Base-by-base conservation (phyloP, 30 jellyfish, hydroid and myxozoan species). In the Turritopsis dohrnii region DNA sequence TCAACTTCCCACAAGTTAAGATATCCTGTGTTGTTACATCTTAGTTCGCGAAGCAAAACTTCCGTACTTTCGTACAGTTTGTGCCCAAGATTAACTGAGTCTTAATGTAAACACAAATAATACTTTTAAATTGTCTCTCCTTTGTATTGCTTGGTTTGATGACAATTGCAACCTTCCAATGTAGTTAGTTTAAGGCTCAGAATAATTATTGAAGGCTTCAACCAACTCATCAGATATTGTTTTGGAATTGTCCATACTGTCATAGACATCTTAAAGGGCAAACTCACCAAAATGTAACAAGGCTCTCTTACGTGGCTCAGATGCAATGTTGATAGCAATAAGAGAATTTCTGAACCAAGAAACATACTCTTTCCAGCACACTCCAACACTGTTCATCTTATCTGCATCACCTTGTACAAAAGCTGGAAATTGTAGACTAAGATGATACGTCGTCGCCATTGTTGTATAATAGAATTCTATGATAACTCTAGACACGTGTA, bases 121-220 rank as follows among this genome's bases (percentile, higher is more conserved):
- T n/a, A n/a, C n/a, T n/a, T n/a, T n/a, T 54, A n/a, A 54, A 54
- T 54, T 54, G 72, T 54, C n/a, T 54, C 72, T 16, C 72, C 72
- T 54, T 54, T n/a, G n/a, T 18, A 16, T 54, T 54, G 72, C 72
- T 16, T 54, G n/a, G 72, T 54, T 54, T 54, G 18, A 16, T 54
- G 72, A n/a, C 18, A 54, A n/a, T n/a, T n/a, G n/a, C n/a, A n/a
- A n/a, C n/a, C n/a, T 54, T 54, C 18, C 18, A 54, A n/a, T 54
- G 72, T 54, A 18, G n/a, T 54, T 54, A n/a, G 72, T 54, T 54
- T n/a, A n/a, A n/a, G 72, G 72, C 72, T 54, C 72, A 54, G n/a
- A 54, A 54, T 54, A 54, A n/a, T 54, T 54, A 16, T 16, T 54
- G n/a, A 54, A 54, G 18, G n/a, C 72, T 16, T 18, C n/a, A 16